Conservation (phyloP, 2,797 vertebrate species). For the Acipenser oxyrinchus region DNA sequence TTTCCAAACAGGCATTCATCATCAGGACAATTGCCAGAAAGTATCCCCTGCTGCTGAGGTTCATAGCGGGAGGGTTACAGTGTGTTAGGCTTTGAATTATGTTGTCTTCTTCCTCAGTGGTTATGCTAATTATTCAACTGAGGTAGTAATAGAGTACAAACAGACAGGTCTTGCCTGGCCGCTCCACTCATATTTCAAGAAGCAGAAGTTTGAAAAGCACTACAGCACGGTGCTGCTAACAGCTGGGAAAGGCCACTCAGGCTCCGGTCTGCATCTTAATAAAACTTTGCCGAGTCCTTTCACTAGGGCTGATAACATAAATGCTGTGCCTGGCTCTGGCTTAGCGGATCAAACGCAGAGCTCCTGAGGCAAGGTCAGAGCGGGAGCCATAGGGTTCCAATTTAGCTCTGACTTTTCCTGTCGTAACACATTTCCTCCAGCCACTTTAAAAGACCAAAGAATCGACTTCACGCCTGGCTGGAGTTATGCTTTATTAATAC, state of each 20-base stretch:
- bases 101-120: too few species aligned
- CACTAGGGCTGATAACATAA: neutral
- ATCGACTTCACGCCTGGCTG: neutral
- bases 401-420: neutral
- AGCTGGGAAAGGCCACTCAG: slow-evolving; percentile 19
- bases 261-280: slow-evolving; percentile 30
- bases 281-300: slow-evolving; percentile 5
- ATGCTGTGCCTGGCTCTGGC: neutral
- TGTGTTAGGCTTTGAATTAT: too few species aligned
- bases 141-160: too few species aligned
- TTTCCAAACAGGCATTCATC: too few species aligned
- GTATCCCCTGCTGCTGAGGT: too few species aligned
- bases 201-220: slow-evolving; percentile 37
- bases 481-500: neutral
- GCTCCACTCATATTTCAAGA: neutral
- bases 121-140: too few species aligned
- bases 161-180: too few species aligned
- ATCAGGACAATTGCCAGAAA: too few species aligned
- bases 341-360: neutral
- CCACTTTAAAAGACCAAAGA: neutral
- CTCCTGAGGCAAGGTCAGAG: neutral
- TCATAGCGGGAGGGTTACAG: too few species aligned
- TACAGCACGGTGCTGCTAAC: slow-evolving; percentile 22
- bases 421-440: neutral
- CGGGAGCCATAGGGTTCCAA: neutral